phyloP scores from a whole-genome alignment of 1,140 invertebrate species.

The Rhyacophila brunnea region DNA sequence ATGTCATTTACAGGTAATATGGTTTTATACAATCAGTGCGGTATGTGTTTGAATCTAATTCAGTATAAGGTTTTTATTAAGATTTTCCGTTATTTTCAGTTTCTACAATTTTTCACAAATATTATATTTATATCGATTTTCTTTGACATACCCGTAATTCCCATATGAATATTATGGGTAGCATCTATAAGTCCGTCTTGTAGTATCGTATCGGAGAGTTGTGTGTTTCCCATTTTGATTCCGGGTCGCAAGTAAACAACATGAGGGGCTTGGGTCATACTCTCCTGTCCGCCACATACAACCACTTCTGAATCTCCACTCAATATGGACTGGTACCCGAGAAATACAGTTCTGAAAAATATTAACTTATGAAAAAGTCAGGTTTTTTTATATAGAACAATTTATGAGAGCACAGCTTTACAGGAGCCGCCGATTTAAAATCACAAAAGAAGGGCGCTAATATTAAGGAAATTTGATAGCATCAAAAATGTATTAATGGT shows the following conservation, averaged over 20 bases:
- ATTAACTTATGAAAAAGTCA: slow-evolving; percentile 14
- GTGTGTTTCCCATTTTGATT: slow-evolving; percentile 68
- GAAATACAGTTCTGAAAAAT: slow-evolving; percentile 61
- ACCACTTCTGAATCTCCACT: slow-evolving; percentile 69
- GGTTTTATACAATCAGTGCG: too few relatives aligned
- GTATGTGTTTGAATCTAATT: too few relatives aligned
- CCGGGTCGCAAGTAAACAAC: slow-evolving; percentile 64
- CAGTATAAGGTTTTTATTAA: too few relatives aligned
- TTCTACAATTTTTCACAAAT: too few relatives aligned
- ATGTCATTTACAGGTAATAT: too few relatives aligned
- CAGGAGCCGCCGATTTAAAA: too few relatives aligned
- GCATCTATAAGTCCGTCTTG: slow-evolving; percentile 80
- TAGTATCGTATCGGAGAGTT: slow-evolving; percentile 70
- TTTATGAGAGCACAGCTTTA: too few relatives aligned
- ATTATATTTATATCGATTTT: too few relatives aligned
- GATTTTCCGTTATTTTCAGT: too few relatives aligned
- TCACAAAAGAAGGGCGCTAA: too few relatives aligned
- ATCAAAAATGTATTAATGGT: too few relatives aligned
- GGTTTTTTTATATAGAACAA: neutral
- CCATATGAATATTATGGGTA: slow-evolving; percentile 80
- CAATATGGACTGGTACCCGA: slow-evolving; percentile 71
- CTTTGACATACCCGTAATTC: slow-evolving; percentile 76
- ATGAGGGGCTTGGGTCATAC: slow-evolving; percentile 81
- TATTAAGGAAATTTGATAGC: too few relatives aligned
- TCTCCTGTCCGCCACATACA: slow-evolving; percentile 83